A percentile compares a stretch with the other conserved stretches of the same genome.
Conservation (phyloP, 2,113 vertebrate species). For the Sula dactylatra region DNA sequence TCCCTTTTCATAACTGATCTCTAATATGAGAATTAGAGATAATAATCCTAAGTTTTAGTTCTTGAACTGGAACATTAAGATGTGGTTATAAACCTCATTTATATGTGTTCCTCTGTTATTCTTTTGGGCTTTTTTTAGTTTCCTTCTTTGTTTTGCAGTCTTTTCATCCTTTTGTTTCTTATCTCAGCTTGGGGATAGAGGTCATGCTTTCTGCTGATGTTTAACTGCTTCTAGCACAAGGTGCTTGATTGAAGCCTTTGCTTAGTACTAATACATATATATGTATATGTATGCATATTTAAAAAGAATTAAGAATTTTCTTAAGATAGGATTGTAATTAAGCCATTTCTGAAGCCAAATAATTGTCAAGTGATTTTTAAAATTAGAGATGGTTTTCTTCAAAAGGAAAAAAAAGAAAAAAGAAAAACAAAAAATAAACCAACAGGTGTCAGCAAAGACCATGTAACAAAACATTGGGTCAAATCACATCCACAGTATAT, state of each 20-base stretch:
- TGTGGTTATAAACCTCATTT: background rate
- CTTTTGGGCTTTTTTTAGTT: background rate
- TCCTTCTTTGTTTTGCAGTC: background rate
- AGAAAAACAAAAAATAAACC: conserved; percentile 9
- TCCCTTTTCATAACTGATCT: background rate
- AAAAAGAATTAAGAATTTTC: background rate
- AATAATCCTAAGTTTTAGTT: background rate
- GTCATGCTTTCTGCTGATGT: background rate
- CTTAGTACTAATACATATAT: background rate
- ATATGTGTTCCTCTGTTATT: background rate
- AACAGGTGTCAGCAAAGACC: conserved; percentile 66
- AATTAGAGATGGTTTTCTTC: background rate
- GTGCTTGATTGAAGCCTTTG: background rate
- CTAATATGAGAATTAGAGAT: background rate
- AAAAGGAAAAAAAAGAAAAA: background rate
- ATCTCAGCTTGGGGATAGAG: background rate
- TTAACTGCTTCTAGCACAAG: background rate
- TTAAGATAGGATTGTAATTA: background rate
- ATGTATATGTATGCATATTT: background rate
- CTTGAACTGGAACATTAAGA: background rate
- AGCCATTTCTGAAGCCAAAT: background rate
- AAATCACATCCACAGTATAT: background rate
- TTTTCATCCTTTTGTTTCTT: background rate
- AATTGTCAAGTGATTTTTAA: background rate
- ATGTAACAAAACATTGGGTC: conserved; percentile 8